Evolutionary conservation across 2,888 invertebrate species (phyloP), one percentile per base, ranked within the genome.

Genomic region (Tachina fera): DNA sequence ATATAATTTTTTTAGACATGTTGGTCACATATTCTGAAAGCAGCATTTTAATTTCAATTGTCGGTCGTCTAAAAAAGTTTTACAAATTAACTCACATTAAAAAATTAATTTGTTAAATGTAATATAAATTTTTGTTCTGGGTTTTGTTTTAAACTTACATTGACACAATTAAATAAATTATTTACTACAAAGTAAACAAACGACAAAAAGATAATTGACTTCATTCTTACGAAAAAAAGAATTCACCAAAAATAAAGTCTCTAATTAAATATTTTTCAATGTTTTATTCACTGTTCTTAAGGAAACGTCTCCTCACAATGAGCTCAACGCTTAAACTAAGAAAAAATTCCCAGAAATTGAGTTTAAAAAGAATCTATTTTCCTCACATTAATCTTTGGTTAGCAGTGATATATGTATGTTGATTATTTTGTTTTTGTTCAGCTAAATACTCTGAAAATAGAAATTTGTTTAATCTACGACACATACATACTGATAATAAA

Each of bases 251-350:
- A 39, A 49, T 9, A 19, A 51, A n/a, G 6, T 10, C 2, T 58
- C 47, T 58, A 39, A 19, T 49, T 58, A 14, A 58, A 0, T 31
- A 6, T 31, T 31, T 31, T 31, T 31, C 0, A 49, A 41, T 19
- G 0, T 49, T 51, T n/a, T n/a, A 45, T 43, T 5, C 63, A 71
- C 4, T 51, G 9, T 70, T 43, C 16, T 31, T 31, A 49, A 53
- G 13, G 16, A 70, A 61, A 67, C 83, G 83, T 83, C 79, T 80
- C 60, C 61, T 63, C 79, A 56, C 79, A 76, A 56, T 53, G 79
- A 80, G 76, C 43, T 49, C 76, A 56, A 63, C 16, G 56, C 41
- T 72, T 43, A 80, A 83, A 86, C 86, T 86, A 79, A 77, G 13
- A 8, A 60, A 75, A 51, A 41, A 56, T 56, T n/a, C 22, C 58